Evolutionary conservation across 2,888 invertebrate genomes (phyloP), one percentile per base, ranked within the genome.

Genomic region (Leucophora obtusa): DNA sequence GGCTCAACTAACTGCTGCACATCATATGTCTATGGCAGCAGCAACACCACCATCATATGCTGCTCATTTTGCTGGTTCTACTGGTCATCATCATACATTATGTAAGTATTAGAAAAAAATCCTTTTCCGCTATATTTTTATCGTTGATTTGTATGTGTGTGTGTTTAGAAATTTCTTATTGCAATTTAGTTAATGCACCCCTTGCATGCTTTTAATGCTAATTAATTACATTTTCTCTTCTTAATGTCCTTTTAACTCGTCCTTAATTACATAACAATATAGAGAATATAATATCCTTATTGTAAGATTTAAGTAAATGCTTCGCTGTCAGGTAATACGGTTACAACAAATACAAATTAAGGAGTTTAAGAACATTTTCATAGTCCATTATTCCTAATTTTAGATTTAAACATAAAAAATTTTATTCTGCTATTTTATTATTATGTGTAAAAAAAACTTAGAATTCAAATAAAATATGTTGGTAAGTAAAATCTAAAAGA

Each of bases 1-100:
- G 83, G 84, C 86, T 8, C 87, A 87, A 74, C 82, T 87, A 24
- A 84, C 88, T 83, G 87, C 86, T 74, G 82, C 85, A 73, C 86
- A 84, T 79, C 87, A 83, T 82, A 79, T 85, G 83, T 79, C 84
- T 7, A 50, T 84, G 54, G 82, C 96, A 83, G 95, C 96, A 56
- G 74, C 83, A 60, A 85, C 85, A 70, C 84, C 85, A 81, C 82
- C 85, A 83, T 54, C 65, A 79, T 83, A 86, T 84, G 85, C 87
- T 77, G 77, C 83, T n/a, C 83, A 83, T 58, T 78, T 78, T 60
- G 71, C 71, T 62, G 51, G 85, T 10, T 53, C 85, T 83, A 87
- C 91, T 77, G 82, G 50, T 38, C 86, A 75, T 91, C 91, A 43
- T 79, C 84, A 35, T 56, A 91, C 91, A 79, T 80, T 90, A 83